Percentiles rank a stretch among this genome's conserved stretches.
These are phyloP conservation scores for Hypomecis atomaria DNA, from an alignment of 2,888 invertebrate species.

Conservation along the genomic window DNA sequence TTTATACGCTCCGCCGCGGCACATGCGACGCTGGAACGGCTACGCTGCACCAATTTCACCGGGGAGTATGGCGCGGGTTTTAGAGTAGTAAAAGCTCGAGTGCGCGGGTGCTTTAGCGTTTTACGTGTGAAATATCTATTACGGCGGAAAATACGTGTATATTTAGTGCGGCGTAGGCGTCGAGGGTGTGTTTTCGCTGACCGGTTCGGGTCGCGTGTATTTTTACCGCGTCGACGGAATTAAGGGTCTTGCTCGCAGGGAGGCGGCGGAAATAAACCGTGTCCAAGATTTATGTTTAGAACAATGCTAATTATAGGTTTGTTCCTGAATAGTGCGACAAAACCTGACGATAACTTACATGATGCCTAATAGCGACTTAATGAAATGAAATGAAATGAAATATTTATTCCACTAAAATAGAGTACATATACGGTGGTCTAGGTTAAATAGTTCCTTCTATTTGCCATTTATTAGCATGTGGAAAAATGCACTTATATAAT, in stretches of 20 bases:
- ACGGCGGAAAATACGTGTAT: constrained; percentile 18
- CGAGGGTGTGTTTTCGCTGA: constrained; percentile 33
- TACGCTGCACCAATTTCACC: constrained; percentile 42
- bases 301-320: constrained; percentile 13
- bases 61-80: constrained; percentile 33
- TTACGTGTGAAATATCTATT: constrained; percentile 26
- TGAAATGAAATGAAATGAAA: too few relatives aligned
- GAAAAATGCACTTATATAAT: too few relatives aligned
- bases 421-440: too few relatives aligned
- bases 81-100: constrained; percentile 28
- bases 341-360: too few relatives aligned
- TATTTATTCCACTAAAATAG: too few relatives aligned
- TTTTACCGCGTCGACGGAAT: constrained; percentile 35
- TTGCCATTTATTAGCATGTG: too few relatives aligned
- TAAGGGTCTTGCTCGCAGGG: constrained; percentile 43
- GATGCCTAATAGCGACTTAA: too few relatives aligned
- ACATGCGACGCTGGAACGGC: constrained; percentile 42
- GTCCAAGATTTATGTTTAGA: constrained; percentile 19
- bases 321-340: background rate
- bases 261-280: constrained; percentile 21
- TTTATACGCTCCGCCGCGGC: constrained; percentile 51
- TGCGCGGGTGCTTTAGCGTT: constrained; percentile 24
- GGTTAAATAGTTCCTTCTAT: too few relatives aligned
- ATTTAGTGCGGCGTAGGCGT: constrained; percentile 18
- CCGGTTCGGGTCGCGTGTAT: constrained; percentile 62